A percentile compares a stretch with the other conserved stretches of the same genome.
Evolutionary conservation across 2,888 invertebrate species (phyloP).

Genomic region (Epiblema foenella): DNA sequence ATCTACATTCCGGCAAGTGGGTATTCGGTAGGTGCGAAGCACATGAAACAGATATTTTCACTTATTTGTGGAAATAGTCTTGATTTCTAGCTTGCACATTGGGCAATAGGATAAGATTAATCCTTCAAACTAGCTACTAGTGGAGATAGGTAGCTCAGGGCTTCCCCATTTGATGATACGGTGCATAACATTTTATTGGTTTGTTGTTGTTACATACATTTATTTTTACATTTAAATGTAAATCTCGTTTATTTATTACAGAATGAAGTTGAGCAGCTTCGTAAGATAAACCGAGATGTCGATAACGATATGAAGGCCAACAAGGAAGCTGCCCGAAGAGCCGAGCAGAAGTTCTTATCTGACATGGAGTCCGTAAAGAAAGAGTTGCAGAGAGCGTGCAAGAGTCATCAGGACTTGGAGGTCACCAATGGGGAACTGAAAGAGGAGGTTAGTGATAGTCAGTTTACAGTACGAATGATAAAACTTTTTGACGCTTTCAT

Average conservation of each 20-base stretch:
- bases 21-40: no score
- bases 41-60: no score
- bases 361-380: slow-evolving; percentile 81
- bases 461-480: background rate
- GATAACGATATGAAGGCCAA: slow-evolving; percentile 79
- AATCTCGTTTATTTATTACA: slow-evolving; percentile 51
- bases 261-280: slow-evolving; percentile 72
- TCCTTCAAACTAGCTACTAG: no score
- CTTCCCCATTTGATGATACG: no score
- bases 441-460: slow-evolving; percentile 84
- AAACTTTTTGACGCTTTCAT: background rate
- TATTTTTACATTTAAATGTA: slow-evolving; percentile 33
- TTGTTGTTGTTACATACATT: no score
- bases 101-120: no score
- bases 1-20: no score
- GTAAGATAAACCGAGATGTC: slow-evolving; percentile 70
- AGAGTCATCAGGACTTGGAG: slow-evolving; percentile 86
- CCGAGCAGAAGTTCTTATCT: slow-evolving; percentile 72
- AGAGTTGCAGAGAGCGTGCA: slow-evolving; percentile 81
- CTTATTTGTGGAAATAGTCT: no score
- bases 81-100: no score
- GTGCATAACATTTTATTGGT: no score
- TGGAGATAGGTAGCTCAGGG: no score
- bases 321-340: slow-evolving; percentile 75
- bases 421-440: slow-evolving; percentile 88